Base-by-base conservation (phyloP, 2,888 invertebrate genomes). In the Pantelozetes paolii region DNA sequence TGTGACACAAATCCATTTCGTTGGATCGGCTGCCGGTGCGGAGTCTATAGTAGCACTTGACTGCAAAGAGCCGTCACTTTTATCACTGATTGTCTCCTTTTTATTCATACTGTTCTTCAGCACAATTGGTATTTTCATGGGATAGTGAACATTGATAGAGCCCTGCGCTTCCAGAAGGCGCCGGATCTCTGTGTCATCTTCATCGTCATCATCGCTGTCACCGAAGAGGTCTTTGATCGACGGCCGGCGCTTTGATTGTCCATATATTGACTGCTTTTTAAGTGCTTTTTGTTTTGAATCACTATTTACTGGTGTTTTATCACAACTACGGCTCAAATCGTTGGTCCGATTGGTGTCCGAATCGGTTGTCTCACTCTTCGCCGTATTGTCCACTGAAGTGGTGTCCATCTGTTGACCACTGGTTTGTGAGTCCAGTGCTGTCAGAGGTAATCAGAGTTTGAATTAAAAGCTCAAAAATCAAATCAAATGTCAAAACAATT, bases 141-240 rank as follows among this genome's bases (percentile, higher is more conserved):
- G 74, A 62, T 70, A 74, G 45, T 74, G 74, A 50, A 74, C 71
- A 70, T 74, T 74, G 50, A 74, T 74, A 30, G 50, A 28, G 9
- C 74, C 74, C 42, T 74, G 69, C 32, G 42, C 70, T n/a, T 45
- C 73, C 57, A 74, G 48, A n/a, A 50, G 70, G 36, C 69, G 69
- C 6, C 50, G 20, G 9, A 54, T 54, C 30, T 71, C 54, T 15
- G 23, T 36, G 8, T 54, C 71, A 36, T 74, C 73, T 79, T 87
- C 87, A 80, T 87, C 87, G 76, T 82, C 79, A 73, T 81, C 81
- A 71, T 78, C 77, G 70, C 71, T 71, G 64, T 71, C 48, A 54
- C 72, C 72, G 40, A 64, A 71, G n/a, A 71, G 40, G 45, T 74
- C 71, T 13, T 57, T 74, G 8, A 71, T 74, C n/a, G 71, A 71